Evolutionary conservation across 2,888 invertebrate species (phyloP).

Genomic region (Phasia obesa): DNA sequence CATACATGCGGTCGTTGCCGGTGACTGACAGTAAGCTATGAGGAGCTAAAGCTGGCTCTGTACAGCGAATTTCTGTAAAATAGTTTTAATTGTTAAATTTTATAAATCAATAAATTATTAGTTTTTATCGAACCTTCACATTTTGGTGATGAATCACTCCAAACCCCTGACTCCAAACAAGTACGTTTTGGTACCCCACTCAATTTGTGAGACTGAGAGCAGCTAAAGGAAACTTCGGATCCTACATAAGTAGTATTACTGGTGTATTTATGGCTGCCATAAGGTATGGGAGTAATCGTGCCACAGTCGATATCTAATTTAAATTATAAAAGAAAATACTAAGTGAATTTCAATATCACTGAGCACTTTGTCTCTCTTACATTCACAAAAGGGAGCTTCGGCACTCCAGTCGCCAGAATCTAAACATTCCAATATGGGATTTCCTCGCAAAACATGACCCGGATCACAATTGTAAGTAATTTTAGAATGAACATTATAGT

Average conservation of each 20-base stretch:
- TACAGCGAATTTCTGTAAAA: constrained; percentile 91
- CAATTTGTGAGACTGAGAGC: constrained; percentile 90
- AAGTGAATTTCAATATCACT: background rate
- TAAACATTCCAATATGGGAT: constrained; percentile 87
- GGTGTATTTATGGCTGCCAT: constrained; percentile 89
- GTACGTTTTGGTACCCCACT: constrained; percentile 88
- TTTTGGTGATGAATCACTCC: constrained; percentile 92
- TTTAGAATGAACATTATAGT: constrained; percentile 93
- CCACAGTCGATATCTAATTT: constrained; percentile 95
- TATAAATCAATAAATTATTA: background rate
- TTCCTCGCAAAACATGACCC: constrained; percentile 91
- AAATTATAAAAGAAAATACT: background rate
- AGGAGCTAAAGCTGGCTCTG: constrained; percentile 91
- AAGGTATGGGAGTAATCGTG: constrained; percentile 89
- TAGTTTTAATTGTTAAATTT: background rate
- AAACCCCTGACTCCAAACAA: constrained; percentile 89
- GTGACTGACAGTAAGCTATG: constrained; percentile 94
- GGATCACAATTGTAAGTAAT: constrained; percentile 94
- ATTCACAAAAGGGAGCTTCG: constrained; percentile 91
- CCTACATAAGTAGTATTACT: constrained; percentile 91
- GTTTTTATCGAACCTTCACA: constrained; percentile 86
- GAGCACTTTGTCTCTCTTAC: constrained; percentile 83
- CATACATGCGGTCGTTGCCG: constrained; percentile 95
- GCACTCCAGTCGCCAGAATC: constrained; percentile 93
- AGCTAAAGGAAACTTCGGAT: constrained; percentile 91